Percentiles rank a stretch among this genome's conserved stretches.
phyloP scores from a whole-genome alignment of 2,797 vertebrate genomes.

The Coendou prehensilis region DNA sequence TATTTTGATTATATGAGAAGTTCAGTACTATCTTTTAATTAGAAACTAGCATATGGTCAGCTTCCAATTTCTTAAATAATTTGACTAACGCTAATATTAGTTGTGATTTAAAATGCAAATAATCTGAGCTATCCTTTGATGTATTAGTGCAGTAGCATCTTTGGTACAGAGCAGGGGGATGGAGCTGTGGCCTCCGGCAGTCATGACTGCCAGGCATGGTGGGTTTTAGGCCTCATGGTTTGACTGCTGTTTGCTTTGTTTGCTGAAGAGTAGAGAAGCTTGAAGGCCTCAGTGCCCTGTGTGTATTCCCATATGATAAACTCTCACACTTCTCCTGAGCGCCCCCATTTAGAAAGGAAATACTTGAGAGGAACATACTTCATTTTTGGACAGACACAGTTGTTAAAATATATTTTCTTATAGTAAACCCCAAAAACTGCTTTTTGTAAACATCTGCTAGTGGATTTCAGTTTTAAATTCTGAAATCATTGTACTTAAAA shows the following conservation, averaged over 20 bases:
- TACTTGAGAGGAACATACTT: background rate
- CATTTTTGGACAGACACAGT: constrained; percentile 26
- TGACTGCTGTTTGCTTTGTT: constrained; percentile 43
- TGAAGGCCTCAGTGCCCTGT: background rate
- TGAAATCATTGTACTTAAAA: background rate
- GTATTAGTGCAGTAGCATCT: background rate
- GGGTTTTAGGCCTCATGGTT: background rate
- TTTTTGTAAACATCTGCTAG: constrained; percentile 53
- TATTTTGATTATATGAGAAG: constrained; percentile 5
- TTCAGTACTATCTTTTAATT: background rate
- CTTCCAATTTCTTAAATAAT: constrained; percentile 20
- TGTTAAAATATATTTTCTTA: background rate
- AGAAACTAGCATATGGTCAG: constrained; percentile 13
- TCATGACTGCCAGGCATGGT: background rate
- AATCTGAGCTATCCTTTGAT: background rate
- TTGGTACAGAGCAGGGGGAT: background rate
- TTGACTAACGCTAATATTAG: constrained; percentile 19
- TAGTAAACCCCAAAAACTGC: background rate
- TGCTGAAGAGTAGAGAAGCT: constrained; percentile 51
- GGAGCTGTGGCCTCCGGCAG: background rate
- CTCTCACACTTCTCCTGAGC: constrained; percentile 21
- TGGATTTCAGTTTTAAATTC: constrained; percentile 62
- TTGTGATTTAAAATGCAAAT: constrained; percentile 34
- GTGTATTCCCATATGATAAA: background rate
- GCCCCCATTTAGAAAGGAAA: background rate